Percentiles rank a stretch among this genome's conserved stretches.
phyloP scores from a whole-genome alignment of 2,113 vertebrate species.

The Camelus dromedarius region DNA sequence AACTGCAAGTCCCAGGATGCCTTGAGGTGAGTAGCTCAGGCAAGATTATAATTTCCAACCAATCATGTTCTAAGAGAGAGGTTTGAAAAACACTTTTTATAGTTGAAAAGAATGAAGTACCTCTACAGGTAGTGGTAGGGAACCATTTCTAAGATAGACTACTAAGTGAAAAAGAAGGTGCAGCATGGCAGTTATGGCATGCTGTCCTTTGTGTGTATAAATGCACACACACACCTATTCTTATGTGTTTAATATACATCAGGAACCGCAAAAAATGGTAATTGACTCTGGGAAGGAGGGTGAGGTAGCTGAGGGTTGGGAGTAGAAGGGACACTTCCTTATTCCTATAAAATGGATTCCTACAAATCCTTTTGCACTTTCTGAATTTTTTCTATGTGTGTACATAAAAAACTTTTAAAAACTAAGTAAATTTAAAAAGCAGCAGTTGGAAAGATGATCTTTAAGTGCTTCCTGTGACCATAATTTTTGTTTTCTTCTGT shows the following conservation, averaged over 20 bases:
- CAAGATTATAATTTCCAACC: background rate
- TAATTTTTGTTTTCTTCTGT: background rate
- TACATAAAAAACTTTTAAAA: background rate
- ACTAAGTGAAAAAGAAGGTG: background rate
- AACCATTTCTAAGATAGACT: background rate
- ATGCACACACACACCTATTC: background rate
- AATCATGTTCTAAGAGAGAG: conserved; percentile 34
- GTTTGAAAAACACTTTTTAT: background rate
- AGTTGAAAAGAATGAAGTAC: background rate
- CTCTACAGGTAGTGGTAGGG: background rate
- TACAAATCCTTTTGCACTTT: background rate
- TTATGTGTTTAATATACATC: background rate
- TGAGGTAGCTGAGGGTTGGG: background rate
- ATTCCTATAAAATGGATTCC: background rate
- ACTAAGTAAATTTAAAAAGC: background rate
- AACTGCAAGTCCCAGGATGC: conserved; percentile 53
- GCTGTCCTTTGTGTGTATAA: background rate
- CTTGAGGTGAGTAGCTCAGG: background rate
- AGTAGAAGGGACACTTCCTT: background rate
- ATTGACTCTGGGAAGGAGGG: background rate
- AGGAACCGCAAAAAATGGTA: background rate
- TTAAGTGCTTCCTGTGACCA: background rate
- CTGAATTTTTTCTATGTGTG: background rate
- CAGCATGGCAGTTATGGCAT: background rate
- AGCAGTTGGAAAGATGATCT: background rate